These are phyloP conservation scores for Onychomys arenicola DNA, from an alignment of 2,797 vertebrate species.

Conservation along the genomic window DNA sequence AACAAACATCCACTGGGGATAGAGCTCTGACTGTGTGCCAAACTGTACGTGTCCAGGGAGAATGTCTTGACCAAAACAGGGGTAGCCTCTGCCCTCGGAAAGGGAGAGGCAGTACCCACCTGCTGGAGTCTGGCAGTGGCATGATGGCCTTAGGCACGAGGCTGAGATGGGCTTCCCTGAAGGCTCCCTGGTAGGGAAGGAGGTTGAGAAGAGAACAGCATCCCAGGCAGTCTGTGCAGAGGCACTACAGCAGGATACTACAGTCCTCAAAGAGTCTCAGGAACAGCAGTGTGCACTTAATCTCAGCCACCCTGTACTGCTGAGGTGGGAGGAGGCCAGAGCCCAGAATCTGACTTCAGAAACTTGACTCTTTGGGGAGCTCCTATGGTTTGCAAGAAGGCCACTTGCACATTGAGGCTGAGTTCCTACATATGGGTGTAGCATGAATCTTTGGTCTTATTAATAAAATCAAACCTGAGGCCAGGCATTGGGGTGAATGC, in stretches of 20 bases:
- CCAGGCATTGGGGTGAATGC: too few relatives aligned
- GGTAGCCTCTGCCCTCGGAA: neutral
- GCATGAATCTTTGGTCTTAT: too few relatives aligned
- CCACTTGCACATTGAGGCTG: neutral
- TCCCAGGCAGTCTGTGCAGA: neutral
- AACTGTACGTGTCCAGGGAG: neutral
- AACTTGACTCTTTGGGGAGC: neutral
- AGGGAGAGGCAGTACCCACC: neutral
- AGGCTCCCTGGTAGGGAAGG: fast-evolving
- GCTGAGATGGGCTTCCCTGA: neutral
- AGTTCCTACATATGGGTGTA: neutral
- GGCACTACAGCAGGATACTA: neutral
- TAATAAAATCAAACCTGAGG: too few relatives aligned
- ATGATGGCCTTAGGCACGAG: too few relatives aligned
- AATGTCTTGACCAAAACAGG: neutral
- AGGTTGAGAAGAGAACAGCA: too few relatives aligned
- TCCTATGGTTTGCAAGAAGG: neutral
- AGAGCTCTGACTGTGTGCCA: neutral
- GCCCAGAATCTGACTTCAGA: neutral
- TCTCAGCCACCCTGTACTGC: neutral
- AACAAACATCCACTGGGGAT: neutral
- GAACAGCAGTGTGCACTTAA: neutral
- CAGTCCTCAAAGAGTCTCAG: too few relatives aligned
- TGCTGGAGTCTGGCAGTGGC: neutral
- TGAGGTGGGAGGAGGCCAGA: neutral